phyloP scores from a whole-genome alignment of 2,888 invertebrate genomes.

The Drosophila anomelani region DNA sequence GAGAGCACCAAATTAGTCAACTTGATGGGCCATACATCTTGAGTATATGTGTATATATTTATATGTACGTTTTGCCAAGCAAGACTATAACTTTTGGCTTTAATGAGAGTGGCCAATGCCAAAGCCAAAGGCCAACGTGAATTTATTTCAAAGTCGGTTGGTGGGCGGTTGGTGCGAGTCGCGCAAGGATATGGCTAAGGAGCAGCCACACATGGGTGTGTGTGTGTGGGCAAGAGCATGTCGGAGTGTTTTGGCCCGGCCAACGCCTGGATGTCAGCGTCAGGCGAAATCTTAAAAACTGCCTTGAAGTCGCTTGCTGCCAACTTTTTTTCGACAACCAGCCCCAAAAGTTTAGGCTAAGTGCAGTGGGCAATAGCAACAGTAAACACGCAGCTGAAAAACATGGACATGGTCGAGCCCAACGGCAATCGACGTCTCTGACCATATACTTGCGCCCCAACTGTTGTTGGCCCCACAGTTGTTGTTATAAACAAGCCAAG shows the following conservation, averaged over 20 bases:
- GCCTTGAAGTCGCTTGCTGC: constrained; percentile 65
- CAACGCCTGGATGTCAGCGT: constrained; percentile 57
- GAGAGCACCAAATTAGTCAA: constrained; percentile 48
- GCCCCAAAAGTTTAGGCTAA: constrained; percentile 61
- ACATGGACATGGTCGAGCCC: constrained; percentile 22
- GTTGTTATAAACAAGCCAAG: constrained; percentile 66
- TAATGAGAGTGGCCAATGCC: constrained; percentile 69
- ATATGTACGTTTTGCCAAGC: constrained; percentile 33
- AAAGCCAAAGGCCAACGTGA: constrained; percentile 66
- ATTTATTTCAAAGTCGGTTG: constrained; percentile 72
- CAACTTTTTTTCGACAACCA: constrained; percentile 64
- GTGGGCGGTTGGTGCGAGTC: constrained; percentile 32
- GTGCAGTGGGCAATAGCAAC: constrained; percentile 43
- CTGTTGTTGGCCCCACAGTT: constrained; percentile 41
- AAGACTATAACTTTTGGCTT: constrained; percentile 59
- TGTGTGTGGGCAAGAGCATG: constrained; percentile 13
- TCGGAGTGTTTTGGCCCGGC: constrained; percentile 36
- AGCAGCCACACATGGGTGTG: constrained; percentile 34
- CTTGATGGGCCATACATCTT: constrained; percentile 38
- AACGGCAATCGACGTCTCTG: constrained; percentile 26
- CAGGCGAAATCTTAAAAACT: constrained; percentile 58
- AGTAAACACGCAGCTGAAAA: constrained; percentile 34
- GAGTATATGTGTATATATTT: constrained; percentile 6
- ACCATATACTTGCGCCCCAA: constrained; percentile 17
- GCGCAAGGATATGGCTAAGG: constrained; percentile 36